Evolutionary conservation across 2,113 vertebrate genomes (phyloP), one percentile per base, ranked within the genome.

Genomic region (Amia ocellicauda): DNA sequence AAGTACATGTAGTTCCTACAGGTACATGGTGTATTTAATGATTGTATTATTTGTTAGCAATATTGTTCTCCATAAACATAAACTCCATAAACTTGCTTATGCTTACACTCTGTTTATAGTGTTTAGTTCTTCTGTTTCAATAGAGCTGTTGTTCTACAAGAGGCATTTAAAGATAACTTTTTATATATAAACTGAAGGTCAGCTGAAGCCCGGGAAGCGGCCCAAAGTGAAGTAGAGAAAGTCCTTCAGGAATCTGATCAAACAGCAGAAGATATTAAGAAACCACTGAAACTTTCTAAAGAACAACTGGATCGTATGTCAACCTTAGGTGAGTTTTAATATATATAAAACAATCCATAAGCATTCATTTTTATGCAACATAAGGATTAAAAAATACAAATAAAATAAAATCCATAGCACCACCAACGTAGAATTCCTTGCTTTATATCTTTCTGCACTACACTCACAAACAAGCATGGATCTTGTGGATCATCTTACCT

Each of bases 301-400:
- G 66, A 78, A 16, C 71, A 81, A 23, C 62, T 81, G 40, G 77
- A 79, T 23, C 69, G 67, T 47, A 79, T 81, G 75, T 52, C 14
- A 63, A 63, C 72, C 3, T 27, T 79, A 50, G 75, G 79, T 81
- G 63, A 29, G 70, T 69, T n/a, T 23, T 23, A n/a, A n/a, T n/a
- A n/a, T n/a, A n/a, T n/a, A n/a, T n/a, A n/a, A n/a, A n/a, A n/a
- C n/a, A n/a, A n/a, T n/a, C n/a, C n/a, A n/a, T n/a, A n/a, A n/a
- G n/a, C n/a, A n/a, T n/a, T n/a, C n/a, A 36, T 36, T 8, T 47
- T 16, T 16, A 17, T 1, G 1, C 13, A 57, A 7, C 4, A 13
- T 2, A 5, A n/a, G 28, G 28, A 17, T 20, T 9, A 36, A 14
- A 31, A 29, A 31, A 57, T 31, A 20, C 28, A 57, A 57, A 9